A percentile compares a stretch with the other conserved stretches of the same genome.
Evolutionary conservation across 2,888 invertebrate species (phyloP).

Genomic region (Phengaris alcon): DNA sequence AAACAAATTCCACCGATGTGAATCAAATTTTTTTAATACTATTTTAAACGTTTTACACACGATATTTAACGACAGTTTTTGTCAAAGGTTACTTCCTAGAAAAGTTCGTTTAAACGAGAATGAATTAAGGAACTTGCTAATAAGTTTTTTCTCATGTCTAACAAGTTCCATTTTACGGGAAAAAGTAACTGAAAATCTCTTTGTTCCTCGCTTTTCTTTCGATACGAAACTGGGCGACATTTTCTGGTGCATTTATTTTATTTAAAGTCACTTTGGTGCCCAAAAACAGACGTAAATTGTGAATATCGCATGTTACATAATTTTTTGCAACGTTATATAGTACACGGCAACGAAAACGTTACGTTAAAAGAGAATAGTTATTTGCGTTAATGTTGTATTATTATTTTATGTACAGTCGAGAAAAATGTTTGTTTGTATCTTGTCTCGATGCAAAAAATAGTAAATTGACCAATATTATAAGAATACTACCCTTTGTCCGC

Average conservation of each 20-base stretch:
- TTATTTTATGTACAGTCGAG: background rate
- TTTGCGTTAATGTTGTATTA: background rate
- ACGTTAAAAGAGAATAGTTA: background rate
- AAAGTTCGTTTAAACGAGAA: background rate
- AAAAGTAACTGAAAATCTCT: conserved; percentile 19
- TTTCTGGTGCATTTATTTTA: conserved; percentile 9
- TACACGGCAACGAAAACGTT: too few relatives aligned
- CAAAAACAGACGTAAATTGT: background rate
- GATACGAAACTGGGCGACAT: conserved; percentile 11
- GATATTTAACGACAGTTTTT: background rate
- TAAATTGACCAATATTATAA: too few relatives aligned
- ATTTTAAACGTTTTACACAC: background rate
- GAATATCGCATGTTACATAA: background rate
- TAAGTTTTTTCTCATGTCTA: conserved; percentile 19
- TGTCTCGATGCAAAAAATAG: background rate
- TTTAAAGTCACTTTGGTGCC: conserved; percentile 18
- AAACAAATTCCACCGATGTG: too few relatives aligned
- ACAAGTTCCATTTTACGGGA: background rate
- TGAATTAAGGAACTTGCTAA: conserved; percentile 17
- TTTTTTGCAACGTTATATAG: too few relatives aligned
- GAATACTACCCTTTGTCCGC: too few relatives aligned
- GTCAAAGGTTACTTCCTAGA: conserved; percentile 9
- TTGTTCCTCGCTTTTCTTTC: conserved; percentile 25
- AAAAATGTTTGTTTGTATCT: background rate
- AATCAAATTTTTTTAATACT: too few relatives aligned